These are phyloP conservation scores for Tiphia femorata DNA, from an alignment of 2,888 invertebrate species.

Conservation along the genomic window DNA sequence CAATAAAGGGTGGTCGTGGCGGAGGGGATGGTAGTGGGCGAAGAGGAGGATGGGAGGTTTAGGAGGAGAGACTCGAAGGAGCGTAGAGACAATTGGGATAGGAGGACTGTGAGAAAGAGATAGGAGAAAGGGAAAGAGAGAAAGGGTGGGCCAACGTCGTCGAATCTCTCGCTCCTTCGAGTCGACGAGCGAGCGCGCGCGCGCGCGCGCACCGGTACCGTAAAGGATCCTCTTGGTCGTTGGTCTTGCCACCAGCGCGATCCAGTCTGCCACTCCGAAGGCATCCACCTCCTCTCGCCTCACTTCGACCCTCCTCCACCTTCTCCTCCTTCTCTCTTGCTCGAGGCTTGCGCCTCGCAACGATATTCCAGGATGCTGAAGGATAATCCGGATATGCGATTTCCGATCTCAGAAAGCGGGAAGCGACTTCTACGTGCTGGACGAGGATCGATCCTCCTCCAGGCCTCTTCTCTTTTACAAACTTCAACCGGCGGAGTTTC, in stretches of 20 bases:
- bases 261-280: conserved; percentile 12
- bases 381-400: conserved; percentile 44
- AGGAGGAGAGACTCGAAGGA: background rate
- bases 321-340: conserved; percentile 9
- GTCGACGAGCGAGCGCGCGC: conserved; percentile 35
- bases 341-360: conserved; percentile 15
- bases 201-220: no score
- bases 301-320: background rate
- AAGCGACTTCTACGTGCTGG: conserved; percentile 8
- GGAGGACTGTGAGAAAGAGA: background rate
- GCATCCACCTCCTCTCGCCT: background rate
- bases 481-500: conserved; percentile 17
- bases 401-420: conserved; percentile 32
- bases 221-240: conserved; percentile 40
- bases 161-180: conserved; percentile 31
- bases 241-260: conserved; percentile 30
- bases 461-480: conserved; percentile 8
- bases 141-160: conserved; percentile 1
- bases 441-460: conserved; percentile 7
- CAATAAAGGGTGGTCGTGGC: conserved; percentile 50
- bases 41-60: background rate
- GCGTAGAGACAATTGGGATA: background rate
- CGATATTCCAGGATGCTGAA: conserved; percentile 30
- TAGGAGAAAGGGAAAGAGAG: background rate
- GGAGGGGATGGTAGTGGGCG: conserved; percentile 26